Percentiles rank a stretch among this genome's conserved stretches.
These are phyloP conservation scores for Psittacula derbiana DNA, from an alignment of 2,797 vertebrate genomes.

Conservation along the genomic window DNA sequence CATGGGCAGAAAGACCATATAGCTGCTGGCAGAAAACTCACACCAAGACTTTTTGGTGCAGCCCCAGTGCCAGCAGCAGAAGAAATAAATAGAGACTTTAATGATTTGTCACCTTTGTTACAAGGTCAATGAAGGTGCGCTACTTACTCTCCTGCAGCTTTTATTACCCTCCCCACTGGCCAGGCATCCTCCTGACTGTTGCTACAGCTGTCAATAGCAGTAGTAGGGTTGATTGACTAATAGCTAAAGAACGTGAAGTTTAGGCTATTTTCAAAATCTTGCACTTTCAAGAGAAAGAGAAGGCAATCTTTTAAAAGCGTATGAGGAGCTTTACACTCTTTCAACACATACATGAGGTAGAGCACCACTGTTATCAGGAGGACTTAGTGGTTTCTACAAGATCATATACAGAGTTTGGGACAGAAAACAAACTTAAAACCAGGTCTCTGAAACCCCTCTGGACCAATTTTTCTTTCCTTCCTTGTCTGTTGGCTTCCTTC, in stretches of 20 bases:
- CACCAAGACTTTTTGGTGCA: not conserved
- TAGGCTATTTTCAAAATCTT: not conserved
- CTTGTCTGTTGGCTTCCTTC: not conserved
- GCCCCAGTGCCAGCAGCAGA: not conserved
- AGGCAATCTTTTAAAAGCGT: not conserved
- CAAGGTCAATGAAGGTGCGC: not conserved
- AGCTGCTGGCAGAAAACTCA: not conserved
- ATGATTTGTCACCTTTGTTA: not conserved
- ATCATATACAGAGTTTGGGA: fast-evolving
- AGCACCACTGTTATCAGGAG: not conserved
- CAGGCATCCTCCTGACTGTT: not conserved
- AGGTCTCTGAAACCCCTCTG: not conserved
- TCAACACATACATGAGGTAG: not conserved
- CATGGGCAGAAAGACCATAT: not conserved
- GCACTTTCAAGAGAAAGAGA: not conserved
- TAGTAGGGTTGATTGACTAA: not conserved
- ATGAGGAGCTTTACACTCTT: not conserved
- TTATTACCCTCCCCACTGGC: not conserved
- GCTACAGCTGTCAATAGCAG: not conserved
- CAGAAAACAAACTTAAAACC: not conserved
- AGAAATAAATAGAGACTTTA: not conserved
- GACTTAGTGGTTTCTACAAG: not conserved
- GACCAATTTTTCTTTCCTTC: not conserved
- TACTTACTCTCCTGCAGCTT: not conserved
- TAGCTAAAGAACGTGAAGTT: not conserved